Base-by-base conservation (phyloP, 1,140 invertebrate species). In the Popillia japonica region DNA sequence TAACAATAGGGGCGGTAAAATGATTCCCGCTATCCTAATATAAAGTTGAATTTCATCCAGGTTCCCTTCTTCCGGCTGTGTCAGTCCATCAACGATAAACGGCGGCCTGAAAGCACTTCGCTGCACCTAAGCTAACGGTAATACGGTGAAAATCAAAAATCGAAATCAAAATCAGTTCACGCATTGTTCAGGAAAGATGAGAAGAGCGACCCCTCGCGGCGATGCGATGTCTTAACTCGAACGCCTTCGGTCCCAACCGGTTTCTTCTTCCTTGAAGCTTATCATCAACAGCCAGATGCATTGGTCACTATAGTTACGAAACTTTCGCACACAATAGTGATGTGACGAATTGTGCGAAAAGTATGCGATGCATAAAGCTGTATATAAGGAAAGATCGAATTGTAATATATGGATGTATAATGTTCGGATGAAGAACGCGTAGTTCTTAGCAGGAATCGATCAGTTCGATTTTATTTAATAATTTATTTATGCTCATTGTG, bases 71-170 rank as follows among this genome's bases (percentile, higher is more conserved):
- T 68, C 27, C 61, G 61, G 61, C 27, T 6, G 6, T 17, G 22
- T 27, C 61, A 20, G 61, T 68, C 61, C 11, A 68, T 68, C 61
- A 10, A 8, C 22, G 61, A 68, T 68, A 68, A 68, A 34, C 4
- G 22, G 22, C 27, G 20, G 22, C 8, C 61, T 23, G 14, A 68
- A 27, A 68, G 61, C 61, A 23, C 9, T 68, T 68, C 11, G 20
- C 61, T 9, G 20, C 61, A 27, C 61, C 61, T 68, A 22, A 27
- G 17, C 20, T 68, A 68, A 23, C 61, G 22, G 61, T n/a, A 55
- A 55, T 55, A 55, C 17, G 22, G 9, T 8, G 61, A 8, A 68
- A 68, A 68, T 68, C 61, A 68, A 23, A 68, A 68, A 68, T 68
- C 61, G 61, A 27, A 68, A 27, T 68, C 61, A 27, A 17, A 23